These are phyloP conservation scores for Meganola albula DNA, from an alignment of 2,888 invertebrate species.

Conservation along the genomic window DNA sequence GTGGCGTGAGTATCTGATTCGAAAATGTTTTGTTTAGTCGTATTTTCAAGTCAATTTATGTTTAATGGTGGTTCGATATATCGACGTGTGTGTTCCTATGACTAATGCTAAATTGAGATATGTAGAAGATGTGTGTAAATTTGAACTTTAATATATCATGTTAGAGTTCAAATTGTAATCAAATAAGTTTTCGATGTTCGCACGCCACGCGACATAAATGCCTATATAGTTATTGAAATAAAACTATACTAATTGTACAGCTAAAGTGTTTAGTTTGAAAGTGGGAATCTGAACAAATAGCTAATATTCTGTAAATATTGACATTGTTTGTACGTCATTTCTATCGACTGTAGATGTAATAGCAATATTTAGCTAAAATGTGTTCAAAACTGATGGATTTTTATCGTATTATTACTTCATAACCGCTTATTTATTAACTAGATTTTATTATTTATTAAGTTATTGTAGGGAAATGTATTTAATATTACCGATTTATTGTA, in stretches of 20 bases:
- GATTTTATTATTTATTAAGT: conserved; percentile 65
- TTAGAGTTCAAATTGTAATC: no score
- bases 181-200: no score
- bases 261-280: conserved; percentile 44
- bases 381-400: conserved; percentile 67
- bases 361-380: conserved; percentile 75
- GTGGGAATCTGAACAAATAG: conserved; percentile 45
- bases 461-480: conserved; percentile 44
- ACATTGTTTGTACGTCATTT: conserved; percentile 53
- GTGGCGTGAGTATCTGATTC: no score
- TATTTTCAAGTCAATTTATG: no score
- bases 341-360: conserved; percentile 58
- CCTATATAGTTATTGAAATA: conserved; percentile 42
- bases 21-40: no score
- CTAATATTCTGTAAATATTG: conserved; percentile 61
- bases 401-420: conserved; percentile 54
- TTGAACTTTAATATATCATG: no score
- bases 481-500: conserved; percentile 43
- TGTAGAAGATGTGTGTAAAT: no score
- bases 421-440: conserved; percentile 61
- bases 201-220: conserved; percentile 23
- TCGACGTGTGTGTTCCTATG: no score
- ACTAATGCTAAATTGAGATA: no score
- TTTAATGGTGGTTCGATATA: no score
- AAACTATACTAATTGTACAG: conserved; percentile 44